Percentiles rank a stretch among this genome's conserved stretches.
Evolutionary conservation across 53 echinoderm and acorn worm genomes (phyloP).

Genomic region (Temnopleurus reevesii): DNA sequence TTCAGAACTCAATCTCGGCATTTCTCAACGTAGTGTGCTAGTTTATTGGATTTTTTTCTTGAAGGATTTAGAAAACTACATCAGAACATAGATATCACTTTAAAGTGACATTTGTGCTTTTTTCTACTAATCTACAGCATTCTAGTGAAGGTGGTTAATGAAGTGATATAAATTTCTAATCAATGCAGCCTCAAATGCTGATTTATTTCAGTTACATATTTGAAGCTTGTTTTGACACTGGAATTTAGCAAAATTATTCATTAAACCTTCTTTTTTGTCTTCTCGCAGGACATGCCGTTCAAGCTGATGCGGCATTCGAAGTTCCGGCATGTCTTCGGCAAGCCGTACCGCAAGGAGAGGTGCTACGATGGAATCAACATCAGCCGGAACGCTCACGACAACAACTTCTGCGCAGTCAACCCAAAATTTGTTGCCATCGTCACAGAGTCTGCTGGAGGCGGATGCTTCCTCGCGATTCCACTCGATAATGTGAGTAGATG

Average conservation of each 20-base stretch:
- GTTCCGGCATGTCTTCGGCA: constrained; percentile 96
- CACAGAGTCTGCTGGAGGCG: constrained; percentile 87
- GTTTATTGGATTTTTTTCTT: too few relatives aligned
- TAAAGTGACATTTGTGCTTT: too few relatives aligned
- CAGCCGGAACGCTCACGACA: constrained; percentile 87
- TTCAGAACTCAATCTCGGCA: too few relatives aligned
- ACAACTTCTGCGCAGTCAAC: constrained; percentile 89
- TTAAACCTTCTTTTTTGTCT: neutral
- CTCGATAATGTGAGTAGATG: constrained; percentile 75
- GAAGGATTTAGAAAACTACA: too few relatives aligned
- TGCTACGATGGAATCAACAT: constrained; percentile 93
- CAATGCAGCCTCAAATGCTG: too few relatives aligned
- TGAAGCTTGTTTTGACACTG: too few relatives aligned
- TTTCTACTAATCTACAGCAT: too few relatives aligned
- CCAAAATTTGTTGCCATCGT: constrained; percentile 89
- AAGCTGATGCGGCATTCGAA: constrained; percentile 96
- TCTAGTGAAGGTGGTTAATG: too few relatives aligned
- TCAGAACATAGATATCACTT: too few relatives aligned
- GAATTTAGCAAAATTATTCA: neutral
- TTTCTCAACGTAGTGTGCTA: too few relatives aligned
- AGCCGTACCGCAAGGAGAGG: constrained; percentile 77
- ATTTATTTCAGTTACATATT: too few relatives aligned
- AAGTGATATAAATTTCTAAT: too few relatives aligned
- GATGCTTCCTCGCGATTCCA: constrained; percentile 79
- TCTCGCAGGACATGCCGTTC: constrained; percentile 91